Base-by-base conservation (phyloP, 2,888 invertebrate species). In the Trachelus troglodyta region DNA sequence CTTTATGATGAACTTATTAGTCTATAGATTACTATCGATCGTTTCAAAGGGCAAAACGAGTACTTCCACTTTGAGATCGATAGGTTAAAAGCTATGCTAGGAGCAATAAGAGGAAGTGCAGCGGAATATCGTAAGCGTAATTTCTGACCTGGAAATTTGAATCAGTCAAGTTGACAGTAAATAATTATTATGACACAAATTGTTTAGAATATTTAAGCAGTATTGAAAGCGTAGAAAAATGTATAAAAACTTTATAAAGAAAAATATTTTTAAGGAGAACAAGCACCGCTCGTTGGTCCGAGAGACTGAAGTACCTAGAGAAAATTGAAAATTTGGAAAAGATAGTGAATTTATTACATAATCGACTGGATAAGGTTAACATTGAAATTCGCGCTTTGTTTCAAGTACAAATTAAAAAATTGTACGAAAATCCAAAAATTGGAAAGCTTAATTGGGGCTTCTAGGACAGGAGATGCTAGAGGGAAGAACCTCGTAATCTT, bases 1-100 rank as follows among this genome's bases (percentile, higher is more conserved):
- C 76, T 89, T 34, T 85, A 85, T 30, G 79, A 83, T 37, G 84
- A 86, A 69, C 79, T 87, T 11, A 81, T 84, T 33, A 85, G 75
- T 37, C 75, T 79, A 30, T 83, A 80, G 69, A 82, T 81, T n/a
- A 77, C 77, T 4, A 56, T 86, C 12, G 77, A 81, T n/a, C 74
- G 73, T 1, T 83, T 81, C 6, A 82, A 76, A 23, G n/a, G 79
- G 33, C 81, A 34, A 31, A 86, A 86, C 71, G 79, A 77, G 30
- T 75, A 40, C 11, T 69, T 83, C 15, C 76, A 79, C 15, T 23
- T 37, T 12, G 83, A 85, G 75, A 78, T 81, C 34, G 83, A 84
- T 34, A 76, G 73, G 15, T 31, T 87, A 76, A 81, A 35, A 15
- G 82, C 85, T 2, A 81, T 83, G 80, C 76, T 88, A 30, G 81